phyloP scores from a whole-genome alignment of 2,113 vertebrate genomes.

The Lycaon pictus region DNA sequence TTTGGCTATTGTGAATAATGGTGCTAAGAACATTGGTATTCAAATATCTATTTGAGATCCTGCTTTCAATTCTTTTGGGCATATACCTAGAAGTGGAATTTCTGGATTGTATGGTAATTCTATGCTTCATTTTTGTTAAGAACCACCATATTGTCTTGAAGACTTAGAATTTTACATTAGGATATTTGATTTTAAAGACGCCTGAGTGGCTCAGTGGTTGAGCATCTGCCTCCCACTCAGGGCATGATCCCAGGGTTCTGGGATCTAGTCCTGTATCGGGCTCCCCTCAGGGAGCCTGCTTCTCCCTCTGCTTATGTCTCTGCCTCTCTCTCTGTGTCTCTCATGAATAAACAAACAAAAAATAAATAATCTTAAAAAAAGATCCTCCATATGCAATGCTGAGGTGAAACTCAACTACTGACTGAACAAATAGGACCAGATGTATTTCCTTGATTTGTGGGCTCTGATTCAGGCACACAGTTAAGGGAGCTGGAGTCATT shows the following conservation, averaged over 20 bases:
- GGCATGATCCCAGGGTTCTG: no score
- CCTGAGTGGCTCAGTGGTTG: no score
- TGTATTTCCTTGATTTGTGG: neutral
- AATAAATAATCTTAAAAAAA: neutral
- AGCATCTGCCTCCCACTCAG: no score
- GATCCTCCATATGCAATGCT: neutral
- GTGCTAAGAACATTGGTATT: neutral
- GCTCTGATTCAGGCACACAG: neutral
- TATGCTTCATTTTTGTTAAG: neutral
- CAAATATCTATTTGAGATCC: neutral
- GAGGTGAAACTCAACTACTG: neutral
- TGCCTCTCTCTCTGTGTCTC: no score
- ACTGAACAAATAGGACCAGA: neutral
- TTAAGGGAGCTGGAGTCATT: neutral
- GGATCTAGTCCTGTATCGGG: no score
- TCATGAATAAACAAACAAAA: no score
- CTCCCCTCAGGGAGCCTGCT: no score
- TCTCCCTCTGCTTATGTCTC: no score
- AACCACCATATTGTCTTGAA: neutral
- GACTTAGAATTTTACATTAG: slow-evolving; percentile 4
- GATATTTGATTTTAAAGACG: neutral
- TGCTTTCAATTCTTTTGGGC: neutral
- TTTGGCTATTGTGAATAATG: slow-evolving; percentile 15
- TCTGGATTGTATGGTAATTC: neutral
- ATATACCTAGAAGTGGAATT: neutral